These are phyloP conservation scores for Numenius phaeopus DNA, from an alignment of 2,797 vertebrate species.

Conservation along the genomic window DNA sequence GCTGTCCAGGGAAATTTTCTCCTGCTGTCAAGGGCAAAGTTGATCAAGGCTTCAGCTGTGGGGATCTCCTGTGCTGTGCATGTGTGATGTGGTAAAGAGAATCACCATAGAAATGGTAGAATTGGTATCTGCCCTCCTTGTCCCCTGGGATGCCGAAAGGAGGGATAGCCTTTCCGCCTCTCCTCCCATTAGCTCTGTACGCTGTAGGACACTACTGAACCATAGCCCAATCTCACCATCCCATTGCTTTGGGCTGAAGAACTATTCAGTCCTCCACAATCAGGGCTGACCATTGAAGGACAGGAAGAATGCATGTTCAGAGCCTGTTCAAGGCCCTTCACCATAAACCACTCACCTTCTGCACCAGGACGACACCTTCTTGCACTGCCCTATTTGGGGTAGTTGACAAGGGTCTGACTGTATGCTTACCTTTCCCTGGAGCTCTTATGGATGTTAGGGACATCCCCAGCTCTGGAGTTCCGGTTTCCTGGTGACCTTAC, in stretches of 20 bases:
- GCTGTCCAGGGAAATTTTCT: neutral
- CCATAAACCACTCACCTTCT: neutral
- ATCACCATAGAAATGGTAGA: fast-evolving
- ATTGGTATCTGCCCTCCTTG: neutral
- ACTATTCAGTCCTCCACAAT: neutral
- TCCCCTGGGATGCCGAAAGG: neutral
- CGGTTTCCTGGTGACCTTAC: neutral
- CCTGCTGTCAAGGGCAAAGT: neutral
- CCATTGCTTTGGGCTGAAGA: neutral
- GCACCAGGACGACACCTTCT: neutral
- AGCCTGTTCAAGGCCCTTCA: neutral
- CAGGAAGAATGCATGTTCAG: neutral
- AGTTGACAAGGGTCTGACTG: neutral
- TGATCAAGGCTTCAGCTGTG: neutral
- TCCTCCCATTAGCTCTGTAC: neutral
- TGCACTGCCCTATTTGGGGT: fast-evolving
- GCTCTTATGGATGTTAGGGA: neutral
- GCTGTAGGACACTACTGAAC: neutral
- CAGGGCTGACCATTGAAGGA: neutral
- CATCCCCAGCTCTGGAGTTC: neutral
- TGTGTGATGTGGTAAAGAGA: neutral
- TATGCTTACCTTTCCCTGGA: neutral
- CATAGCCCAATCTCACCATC: neutral
- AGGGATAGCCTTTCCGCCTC: neutral
- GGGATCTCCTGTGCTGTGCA: neutral